Evolutionary conservation across 1,140 invertebrate species (phyloP).

Genomic region (Apis mellifera): DNA sequence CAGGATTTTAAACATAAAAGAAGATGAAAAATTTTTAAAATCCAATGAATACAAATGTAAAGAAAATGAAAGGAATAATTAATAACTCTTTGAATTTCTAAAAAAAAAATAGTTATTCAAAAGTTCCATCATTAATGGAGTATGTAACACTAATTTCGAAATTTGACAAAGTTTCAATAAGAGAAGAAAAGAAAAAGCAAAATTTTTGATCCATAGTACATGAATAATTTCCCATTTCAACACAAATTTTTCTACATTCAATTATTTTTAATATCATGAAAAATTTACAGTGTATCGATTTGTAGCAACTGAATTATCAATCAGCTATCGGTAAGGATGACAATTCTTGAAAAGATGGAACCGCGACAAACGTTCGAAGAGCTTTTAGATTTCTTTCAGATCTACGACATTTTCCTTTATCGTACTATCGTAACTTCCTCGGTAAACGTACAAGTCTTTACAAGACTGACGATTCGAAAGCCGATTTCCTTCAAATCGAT

Average conservation of each 20-base stretch:
- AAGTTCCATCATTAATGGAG: too few relatives aligned
- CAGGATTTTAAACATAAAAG: too few relatives aligned
- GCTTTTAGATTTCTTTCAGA: slow-evolving; percentile 29
- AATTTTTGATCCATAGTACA: too few relatives aligned
- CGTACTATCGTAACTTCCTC: background rate
- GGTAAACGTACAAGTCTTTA: slow-evolving; percentile 22
- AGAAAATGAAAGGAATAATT: too few relatives aligned
- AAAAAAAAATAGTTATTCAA: too few relatives aligned
- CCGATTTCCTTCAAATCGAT: slow-evolving; percentile 37
- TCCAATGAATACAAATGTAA: too few relatives aligned
- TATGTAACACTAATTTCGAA: too few relatives aligned
- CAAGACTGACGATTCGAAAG: slow-evolving; percentile 19
- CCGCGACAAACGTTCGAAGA: background rate
- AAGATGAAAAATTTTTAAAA: too few relatives aligned
- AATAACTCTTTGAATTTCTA: too few relatives aligned
- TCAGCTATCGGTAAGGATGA: slow-evolving; percentile 17
- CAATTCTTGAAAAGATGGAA: slow-evolving; percentile 7
- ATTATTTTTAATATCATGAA: background rate
- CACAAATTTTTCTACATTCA: background rate
- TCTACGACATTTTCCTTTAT: slow-evolving; percentile 19
- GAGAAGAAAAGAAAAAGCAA: too few relatives aligned
- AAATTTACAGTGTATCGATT: background rate
- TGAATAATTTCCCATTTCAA: too few relatives aligned
- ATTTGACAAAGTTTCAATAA: too few relatives aligned
- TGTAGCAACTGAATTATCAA: slow-evolving; percentile 21